Evolutionary conservation across 2,113 vertebrate genomes (phyloP).

Genomic region (Heterotis niloticus): DNA sequence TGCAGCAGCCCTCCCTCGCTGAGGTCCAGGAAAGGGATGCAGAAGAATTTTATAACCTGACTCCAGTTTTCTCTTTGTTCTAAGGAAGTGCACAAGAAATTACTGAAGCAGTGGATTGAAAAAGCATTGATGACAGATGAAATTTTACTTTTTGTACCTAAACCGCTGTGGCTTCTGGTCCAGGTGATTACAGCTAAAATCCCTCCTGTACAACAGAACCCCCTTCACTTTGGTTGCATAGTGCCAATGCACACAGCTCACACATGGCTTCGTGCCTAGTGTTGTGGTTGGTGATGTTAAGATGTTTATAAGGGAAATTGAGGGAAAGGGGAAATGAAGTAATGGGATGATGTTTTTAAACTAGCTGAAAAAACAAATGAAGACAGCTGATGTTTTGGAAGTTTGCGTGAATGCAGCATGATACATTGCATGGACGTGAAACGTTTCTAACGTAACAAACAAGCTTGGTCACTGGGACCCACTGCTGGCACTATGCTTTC

Average conservation of each 20-base stretch:
- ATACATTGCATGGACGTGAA: neutral
- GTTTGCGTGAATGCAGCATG: constrained; percentile 2
- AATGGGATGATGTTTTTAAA: neutral
- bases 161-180: neutral
- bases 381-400: neutral
- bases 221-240: neutral
- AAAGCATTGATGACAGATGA: neutral
- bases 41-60: too few relatives aligned
- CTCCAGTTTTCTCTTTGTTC: neutral
- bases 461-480: too few relatives aligned
- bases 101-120: neutral
- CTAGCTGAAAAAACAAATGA: neutral
- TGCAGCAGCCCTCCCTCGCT: neutral
- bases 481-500: too few relatives aligned
- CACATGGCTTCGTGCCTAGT: neutral
- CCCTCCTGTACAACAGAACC: neutral
- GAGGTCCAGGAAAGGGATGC: neutral
- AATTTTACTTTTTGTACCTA: neutral
- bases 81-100: neutral
- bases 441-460: too few relatives aligned
- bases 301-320: constrained; percentile 5
- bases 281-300: neutral
- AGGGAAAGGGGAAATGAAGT: constrained; percentile 11
- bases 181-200: neutral
- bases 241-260: neutral